A percentile compares a stretch with the other conserved stretches of the same genome.
Conservation (phyloP, 2,888 invertebrate species). For the Trichopria drosophilae region DNA sequence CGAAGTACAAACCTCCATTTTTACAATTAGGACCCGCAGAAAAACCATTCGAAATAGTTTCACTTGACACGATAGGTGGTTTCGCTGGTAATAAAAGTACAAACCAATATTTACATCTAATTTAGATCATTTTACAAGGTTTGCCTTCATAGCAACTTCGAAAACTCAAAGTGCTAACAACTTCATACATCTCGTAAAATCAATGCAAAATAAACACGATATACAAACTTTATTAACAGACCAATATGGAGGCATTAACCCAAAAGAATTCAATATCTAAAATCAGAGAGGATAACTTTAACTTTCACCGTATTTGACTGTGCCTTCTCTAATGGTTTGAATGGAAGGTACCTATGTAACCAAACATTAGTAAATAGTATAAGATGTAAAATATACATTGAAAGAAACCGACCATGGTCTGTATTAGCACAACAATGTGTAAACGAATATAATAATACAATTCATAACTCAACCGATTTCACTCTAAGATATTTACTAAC, state of each 20-base stretch:
- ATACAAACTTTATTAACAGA: conserved; percentile 37
- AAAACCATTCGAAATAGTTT: conserved; percentile 42
- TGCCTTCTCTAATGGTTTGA: conserved; percentile 33
- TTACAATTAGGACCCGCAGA: conserved; percentile 41
- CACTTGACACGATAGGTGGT: conserved; percentile 45
- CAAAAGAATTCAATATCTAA: conserved; percentile 38
- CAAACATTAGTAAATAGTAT: conserved; percentile 43
- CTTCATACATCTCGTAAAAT: conserved; percentile 38
- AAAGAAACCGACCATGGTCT: conserved; percentile 39
- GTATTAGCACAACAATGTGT: conserved; percentile 40
- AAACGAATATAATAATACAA: conserved; percentile 40
- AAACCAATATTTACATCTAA: conserved; percentile 42
- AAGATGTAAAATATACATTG: conserved; percentile 42
- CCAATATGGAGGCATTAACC: conserved; percentile 43
- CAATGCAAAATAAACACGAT: conserved; percentile 13
- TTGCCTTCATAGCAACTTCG: conserved; percentile 39
- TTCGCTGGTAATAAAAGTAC: conserved; percentile 39
- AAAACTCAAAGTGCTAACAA: conserved; percentile 38
- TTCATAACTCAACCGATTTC: conserved; percentile 38
- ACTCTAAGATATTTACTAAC: conserved; percentile 38
- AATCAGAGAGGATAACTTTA: conserved; percentile 35
- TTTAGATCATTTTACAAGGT: conserved; percentile 42
- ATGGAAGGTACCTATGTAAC: conserved; percentile 26
- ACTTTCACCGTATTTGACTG: conserved; percentile 41
- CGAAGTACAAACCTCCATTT: conserved; percentile 34